Base-by-base conservation (phyloP, 2,113 vertebrate species). In the Corythornis vintsioides region DNA sequence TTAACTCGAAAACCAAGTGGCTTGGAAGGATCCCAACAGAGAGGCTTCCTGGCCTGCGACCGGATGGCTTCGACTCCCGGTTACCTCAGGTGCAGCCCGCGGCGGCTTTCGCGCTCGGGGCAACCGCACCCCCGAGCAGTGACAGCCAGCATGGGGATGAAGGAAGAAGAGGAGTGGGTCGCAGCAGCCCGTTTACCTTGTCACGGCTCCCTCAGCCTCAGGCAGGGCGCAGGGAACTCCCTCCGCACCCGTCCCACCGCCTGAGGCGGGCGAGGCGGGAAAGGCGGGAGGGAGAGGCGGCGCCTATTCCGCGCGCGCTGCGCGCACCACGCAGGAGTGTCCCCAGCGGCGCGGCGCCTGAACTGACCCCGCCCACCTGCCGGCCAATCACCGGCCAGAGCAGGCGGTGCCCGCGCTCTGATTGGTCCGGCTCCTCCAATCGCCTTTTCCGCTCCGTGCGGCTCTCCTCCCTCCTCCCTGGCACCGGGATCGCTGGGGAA, bases 51-150 rank as follows among this genome's bases (percentile, higher is more conserved):
- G 52, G 9, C 24, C 57, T 31, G 75, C 4, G 2, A 31, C 35
- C 5, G 0, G 40, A 18, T 9, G 3, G 8, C 56, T 31, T 2
- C 1, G 7, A 38, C 61, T 77, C 28, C 47, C 59, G 3, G 25
- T 13, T 29, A 72, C 74, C 50, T 26, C 14, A 47, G 74, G 29
- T 1, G 3, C 65, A 3, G 6, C 28, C 28, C 16, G 2, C 40
- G 0, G 15, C 3, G 0, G 13, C 12, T 45, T 77, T 13, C 4
- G 18, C 28, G 18, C 15, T 1, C 2, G 2, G 14, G 31, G 4
- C 11, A 52, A 24, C 17, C 2, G 6, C 1, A 1, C 7, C 22
- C n/a, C 43, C 63, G 13, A 4, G 4, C 8, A 3, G 9, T 0
- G 11, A 4, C 1, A 48, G 8, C 11, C 1, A 48, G 6, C 12